Conservation (phyloP, 2,888 invertebrate genomes). For the Dione vanillae region DNA sequence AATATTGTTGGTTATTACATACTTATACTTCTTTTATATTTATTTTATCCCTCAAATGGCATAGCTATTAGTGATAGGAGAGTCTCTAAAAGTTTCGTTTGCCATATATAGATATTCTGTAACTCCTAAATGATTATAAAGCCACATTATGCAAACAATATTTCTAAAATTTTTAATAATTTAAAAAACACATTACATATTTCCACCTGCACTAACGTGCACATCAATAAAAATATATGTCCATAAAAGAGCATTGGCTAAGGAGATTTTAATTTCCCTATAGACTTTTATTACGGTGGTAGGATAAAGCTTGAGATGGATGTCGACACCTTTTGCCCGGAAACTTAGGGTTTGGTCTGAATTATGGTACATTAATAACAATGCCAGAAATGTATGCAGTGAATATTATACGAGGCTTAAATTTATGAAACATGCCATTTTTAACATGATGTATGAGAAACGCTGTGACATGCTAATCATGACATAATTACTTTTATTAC, state of each 20-base stretch:
- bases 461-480: not conserved
- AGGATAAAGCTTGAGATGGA: conserved; percentile 52
- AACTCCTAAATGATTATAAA: too few relatives aligned
- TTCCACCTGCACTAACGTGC: too few relatives aligned
- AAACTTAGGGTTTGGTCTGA: conserved; percentile 54
- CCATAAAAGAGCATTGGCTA: conserved; percentile 40
- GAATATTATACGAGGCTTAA: conserved; percentile 34
- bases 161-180: too few relatives aligned
- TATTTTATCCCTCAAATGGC: too few relatives aligned
- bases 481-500: not conserved
- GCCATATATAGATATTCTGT: too few relatives aligned
- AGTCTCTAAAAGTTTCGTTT: too few relatives aligned
- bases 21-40: too few relatives aligned
- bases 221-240: conserved; percentile 44
- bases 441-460: not conserved
- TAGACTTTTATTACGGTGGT: conserved; percentile 53
- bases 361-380: conserved; percentile 54
- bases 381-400: conserved; percentile 46
- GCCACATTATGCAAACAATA: too few relatives aligned
- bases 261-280: conserved; percentile 57
- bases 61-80: too few relatives aligned
- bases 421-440: not conserved
- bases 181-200: too few relatives aligned
- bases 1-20: too few relatives aligned
- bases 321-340: conserved; percentile 54